Percentiles rank a stretch among this genome's conserved stretches.
Evolutionary conservation across 1,140 invertebrate species (phyloP).

Genomic region (Spodoptera frugiperda): DNA sequence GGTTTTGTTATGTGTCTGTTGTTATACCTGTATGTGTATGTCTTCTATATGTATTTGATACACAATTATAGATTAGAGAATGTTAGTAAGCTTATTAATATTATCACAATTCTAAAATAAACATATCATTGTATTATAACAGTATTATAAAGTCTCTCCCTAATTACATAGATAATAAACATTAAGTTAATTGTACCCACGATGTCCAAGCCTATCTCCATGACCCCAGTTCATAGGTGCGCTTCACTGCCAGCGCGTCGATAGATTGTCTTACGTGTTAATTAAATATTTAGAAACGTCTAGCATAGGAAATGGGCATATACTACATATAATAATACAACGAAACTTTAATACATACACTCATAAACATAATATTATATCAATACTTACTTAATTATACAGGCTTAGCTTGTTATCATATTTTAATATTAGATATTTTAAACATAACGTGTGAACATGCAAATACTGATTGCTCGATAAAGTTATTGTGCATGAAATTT

Average conservation of each 20-base stretch:
- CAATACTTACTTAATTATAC: constrained; percentile 41
- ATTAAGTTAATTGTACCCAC: constrained; percentile 5
- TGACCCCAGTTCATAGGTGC: constrained; percentile 35
- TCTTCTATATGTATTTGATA: too few relatives aligned
- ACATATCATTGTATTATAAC: too few relatives aligned
- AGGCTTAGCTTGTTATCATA: constrained; percentile 43
- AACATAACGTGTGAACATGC: constrained; percentile 76
- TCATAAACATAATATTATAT: constrained; percentile 43
- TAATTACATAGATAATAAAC: constrained; percentile 4
- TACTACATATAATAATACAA: constrained; percentile 38
- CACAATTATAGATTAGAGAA: too few relatives aligned
- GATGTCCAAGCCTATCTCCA: constrained; percentile 4
- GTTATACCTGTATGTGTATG: too few relatives aligned
- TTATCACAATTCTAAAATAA: too few relatives aligned
- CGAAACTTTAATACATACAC: constrained; percentile 46
- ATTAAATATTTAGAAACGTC: constrained; percentile 37
- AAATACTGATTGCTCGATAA: constrained; percentile 65
- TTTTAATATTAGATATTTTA: constrained; percentile 49
- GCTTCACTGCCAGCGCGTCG: constrained; percentile 9
- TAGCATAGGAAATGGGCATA: constrained; percentile 22
- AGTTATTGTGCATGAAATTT: constrained; percentile 72
- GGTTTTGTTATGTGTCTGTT: not conserved
- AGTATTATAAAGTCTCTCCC: not conserved
- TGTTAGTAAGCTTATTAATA: too few relatives aligned
- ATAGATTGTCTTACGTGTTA: constrained; percentile 18